A percentile compares a stretch with the other conserved stretches of the same genome.
Evolutionary conservation across 2,888 invertebrate genomes (phyloP).

Genomic region (Rotaria magnacalcarata): DNA sequence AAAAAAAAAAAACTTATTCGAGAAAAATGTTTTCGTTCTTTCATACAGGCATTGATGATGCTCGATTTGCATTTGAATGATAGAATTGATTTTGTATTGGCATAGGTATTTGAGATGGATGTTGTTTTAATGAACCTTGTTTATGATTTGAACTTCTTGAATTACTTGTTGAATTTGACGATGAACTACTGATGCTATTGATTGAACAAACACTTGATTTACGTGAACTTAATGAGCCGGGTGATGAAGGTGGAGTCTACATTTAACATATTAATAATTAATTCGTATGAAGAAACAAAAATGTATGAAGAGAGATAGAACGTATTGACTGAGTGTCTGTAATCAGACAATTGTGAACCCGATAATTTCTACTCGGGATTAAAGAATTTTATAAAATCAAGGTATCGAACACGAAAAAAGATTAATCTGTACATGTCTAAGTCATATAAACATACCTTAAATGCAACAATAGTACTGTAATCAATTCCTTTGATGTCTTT

Average conservation of each 20-base stretch:
- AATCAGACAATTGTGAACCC: too few relatives aligned
- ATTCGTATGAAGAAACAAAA: too few relatives aligned
- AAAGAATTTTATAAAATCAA: too few relatives aligned
- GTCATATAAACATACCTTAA: neutral
- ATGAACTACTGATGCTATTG: slow-evolving; percentile 67
- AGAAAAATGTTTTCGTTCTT: neutral
- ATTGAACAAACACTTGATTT: slow-evolving; percentile 86
- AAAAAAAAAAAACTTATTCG: neutral
- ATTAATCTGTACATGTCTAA: too few relatives aligned
- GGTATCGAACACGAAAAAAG: too few relatives aligned
- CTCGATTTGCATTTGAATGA: slow-evolving; percentile 28
- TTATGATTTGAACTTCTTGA: slow-evolving; percentile 19
- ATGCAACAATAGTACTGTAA: slow-evolving; percentile 49
- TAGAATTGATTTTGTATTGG: slow-evolving; percentile 30
- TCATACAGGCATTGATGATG: slow-evolving; percentile 4
- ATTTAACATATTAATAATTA: slow-evolving; percentile 50
- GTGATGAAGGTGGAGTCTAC: slow-evolving; percentile 72
- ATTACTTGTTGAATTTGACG: slow-evolving; percentile 48
- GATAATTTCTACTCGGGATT: too few relatives aligned
- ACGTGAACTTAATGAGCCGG: slow-evolving; percentile 77
- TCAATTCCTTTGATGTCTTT: slow-evolving; percentile 63
- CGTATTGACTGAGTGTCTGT: too few relatives aligned
- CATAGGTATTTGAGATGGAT: slow-evolving; percentile 48
- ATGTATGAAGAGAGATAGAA: too few relatives aligned
- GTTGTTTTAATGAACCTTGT: neutral